Evolutionary conservation across 2,113 vertebrate genomes (phyloP).

Genomic region (Hippopotamus amphibius): DNA sequence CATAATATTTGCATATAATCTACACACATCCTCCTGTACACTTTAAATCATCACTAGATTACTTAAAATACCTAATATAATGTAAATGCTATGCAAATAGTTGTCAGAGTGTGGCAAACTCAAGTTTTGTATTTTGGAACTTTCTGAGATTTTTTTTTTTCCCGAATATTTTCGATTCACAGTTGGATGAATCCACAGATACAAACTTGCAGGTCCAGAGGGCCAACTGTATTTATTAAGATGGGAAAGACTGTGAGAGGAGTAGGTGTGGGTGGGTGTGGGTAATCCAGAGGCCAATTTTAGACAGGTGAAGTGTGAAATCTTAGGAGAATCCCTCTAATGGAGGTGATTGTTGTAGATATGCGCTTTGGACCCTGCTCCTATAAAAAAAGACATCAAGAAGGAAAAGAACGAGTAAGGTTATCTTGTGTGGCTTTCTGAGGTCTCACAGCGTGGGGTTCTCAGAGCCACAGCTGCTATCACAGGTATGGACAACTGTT

Average conservation of each 20-base stretch:
- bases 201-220: not conserved
- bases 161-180: not conserved
- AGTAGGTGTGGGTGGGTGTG: not conserved
- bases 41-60: not conserved
- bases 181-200: not conserved
- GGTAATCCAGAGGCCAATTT: not conserved
- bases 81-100: not conserved
- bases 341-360: not conserved
- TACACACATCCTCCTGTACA: not conserved
- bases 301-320: not conserved
- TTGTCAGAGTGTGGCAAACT: not conserved
- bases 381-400: not conserved
- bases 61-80: not conserved
- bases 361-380: not conserved
- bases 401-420: not conserved
- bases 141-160: not conserved
- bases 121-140: not conserved
- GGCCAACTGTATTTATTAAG: not conserved
- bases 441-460: not conserved
- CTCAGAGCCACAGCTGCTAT: not conserved
- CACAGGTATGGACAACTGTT: rapidly evolving
- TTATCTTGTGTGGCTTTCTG: not conserved
- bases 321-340: not conserved
- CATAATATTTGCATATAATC: not conserved
- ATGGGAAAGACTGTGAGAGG: not conserved